Evolutionary conservation across 1,140 invertebrate species (phyloP).

Genomic region (Eurosta solidaginis): DNA sequence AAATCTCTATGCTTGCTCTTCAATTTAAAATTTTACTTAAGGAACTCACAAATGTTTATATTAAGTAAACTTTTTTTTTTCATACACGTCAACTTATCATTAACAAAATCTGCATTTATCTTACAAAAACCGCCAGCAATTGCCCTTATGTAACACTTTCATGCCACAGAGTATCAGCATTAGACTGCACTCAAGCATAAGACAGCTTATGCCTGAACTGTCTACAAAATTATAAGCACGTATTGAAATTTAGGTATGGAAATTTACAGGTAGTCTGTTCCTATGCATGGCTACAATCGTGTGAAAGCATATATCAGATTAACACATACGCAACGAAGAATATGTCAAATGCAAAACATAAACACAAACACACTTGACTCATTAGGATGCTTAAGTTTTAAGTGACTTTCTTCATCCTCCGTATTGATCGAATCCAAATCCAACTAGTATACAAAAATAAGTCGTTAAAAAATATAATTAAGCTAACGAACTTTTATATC

Average conservation of each 20-base stretch:
- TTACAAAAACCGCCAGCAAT: not conserved
- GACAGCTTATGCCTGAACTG: not conserved
- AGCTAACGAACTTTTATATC: too few relatives aligned
- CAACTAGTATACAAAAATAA: too few relatives aligned
- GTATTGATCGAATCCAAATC: too few relatives aligned
- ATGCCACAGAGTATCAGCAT: not conserved
- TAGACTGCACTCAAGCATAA: not conserved
- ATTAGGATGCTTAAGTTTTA: too few relatives aligned
- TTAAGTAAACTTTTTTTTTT: too few relatives aligned
- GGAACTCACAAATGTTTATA: too few relatives aligned
- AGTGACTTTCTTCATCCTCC: too few relatives aligned
- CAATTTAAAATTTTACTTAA: too few relatives aligned
- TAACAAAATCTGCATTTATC: not conserved
- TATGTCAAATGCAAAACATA: not conserved
- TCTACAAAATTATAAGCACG: not conserved
- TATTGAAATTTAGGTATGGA: not conserved
- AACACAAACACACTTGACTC: not conserved
- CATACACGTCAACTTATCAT: not conserved
- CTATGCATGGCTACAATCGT: too few relatives aligned
- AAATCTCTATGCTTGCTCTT: too few relatives aligned
- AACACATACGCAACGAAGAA: not conserved
- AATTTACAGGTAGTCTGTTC: not conserved
- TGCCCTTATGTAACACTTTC: not conserved
- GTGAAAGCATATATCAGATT: not conserved
- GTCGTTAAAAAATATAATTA: too few relatives aligned